These are phyloP conservation scores for Centropristis striata DNA, from an alignment of 2,113 vertebrate species.

Conservation along the genomic window DNA sequence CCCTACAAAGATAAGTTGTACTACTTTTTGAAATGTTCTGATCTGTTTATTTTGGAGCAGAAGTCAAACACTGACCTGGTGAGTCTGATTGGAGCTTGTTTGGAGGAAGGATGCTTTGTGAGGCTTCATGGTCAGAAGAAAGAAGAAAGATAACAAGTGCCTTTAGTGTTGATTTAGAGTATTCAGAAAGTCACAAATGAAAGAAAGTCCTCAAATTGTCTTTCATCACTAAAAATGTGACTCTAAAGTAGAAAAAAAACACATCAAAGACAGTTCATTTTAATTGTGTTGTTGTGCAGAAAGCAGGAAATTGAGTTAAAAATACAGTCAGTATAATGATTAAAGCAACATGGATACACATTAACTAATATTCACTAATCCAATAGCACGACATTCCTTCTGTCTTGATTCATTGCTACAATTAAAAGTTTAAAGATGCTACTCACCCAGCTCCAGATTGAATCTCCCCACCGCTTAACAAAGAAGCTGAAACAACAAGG, in stretches of 20 bases:
- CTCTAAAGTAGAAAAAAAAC: neutral
- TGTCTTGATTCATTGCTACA: neutral
- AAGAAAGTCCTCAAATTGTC: neutral
- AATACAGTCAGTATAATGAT: neutral
- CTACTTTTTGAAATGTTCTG: neutral
- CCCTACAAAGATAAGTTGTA: too few species aligned
- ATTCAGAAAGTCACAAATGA: neutral
- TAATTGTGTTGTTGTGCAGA: neutral
- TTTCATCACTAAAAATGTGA: neutral
- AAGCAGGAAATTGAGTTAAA: neutral
- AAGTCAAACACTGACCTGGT: constrained; percentile 56
- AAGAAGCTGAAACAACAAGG: constrained; percentile 68
- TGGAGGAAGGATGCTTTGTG: constrained; percentile 6
- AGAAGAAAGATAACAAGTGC: neutral
- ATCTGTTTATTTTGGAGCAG: constrained; percentile 7
- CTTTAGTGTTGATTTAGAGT: neutral
- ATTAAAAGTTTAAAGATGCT: neutral
- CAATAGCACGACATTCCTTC: neutral
- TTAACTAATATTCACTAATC: neutral
- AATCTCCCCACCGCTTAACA: constrained; percentile 44
- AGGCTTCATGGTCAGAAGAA: constrained; percentile 24
- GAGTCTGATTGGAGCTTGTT: constrained; percentile 35
- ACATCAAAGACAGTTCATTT: neutral
- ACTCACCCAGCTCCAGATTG: constrained; percentile 74
- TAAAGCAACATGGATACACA: neutral